Conservation (phyloP, 2,888 invertebrate genomes). For the Lithophane semibrunnea region DNA sequence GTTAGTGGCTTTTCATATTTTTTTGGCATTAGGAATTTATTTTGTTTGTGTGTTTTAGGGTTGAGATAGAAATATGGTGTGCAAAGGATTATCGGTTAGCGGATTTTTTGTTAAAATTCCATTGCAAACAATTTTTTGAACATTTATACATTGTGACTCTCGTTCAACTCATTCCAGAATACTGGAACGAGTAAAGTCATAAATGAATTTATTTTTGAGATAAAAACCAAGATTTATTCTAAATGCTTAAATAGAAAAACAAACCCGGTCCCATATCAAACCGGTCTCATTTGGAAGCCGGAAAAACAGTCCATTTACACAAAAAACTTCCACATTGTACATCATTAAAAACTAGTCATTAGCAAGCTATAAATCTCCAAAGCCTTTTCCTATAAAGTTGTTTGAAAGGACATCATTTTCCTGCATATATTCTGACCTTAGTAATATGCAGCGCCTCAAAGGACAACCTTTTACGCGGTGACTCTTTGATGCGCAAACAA, state of each 20-base stretch:
- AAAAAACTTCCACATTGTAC: not conserved
- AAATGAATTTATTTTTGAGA: not conserved
- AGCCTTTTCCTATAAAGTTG: not conserved
- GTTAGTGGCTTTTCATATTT: slow-evolving; percentile 39
- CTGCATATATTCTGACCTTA: not conserved
- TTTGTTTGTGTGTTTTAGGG: slow-evolving; percentile 11
- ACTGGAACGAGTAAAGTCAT: not conserved
- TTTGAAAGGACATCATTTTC: not conserved
- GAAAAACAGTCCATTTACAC: not conserved
- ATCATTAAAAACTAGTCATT: not conserved
- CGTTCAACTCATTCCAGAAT: too few species aligned
- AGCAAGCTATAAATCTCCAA: not conserved
- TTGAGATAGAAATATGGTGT: slow-evolving; percentile 27
- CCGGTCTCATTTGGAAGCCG: too few species aligned
- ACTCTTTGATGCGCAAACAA: not conserved
- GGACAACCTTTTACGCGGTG: not conserved
- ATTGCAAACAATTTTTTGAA: not conserved
- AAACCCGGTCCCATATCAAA: not conserved
- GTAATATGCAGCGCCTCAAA: not conserved
- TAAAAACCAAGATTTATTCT: not conserved
- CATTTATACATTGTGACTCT: too few species aligned
- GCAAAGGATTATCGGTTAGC: slow-evolving; percentile 8
- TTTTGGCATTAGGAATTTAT: slow-evolving; percentile 40
- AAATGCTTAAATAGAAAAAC: not conserved
- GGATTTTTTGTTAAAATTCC: slow-evolving; percentile 3